Evolutionary conservation across 2,113 vertebrate species (phyloP).

Genomic region (Geococcyx californianus): DNA sequence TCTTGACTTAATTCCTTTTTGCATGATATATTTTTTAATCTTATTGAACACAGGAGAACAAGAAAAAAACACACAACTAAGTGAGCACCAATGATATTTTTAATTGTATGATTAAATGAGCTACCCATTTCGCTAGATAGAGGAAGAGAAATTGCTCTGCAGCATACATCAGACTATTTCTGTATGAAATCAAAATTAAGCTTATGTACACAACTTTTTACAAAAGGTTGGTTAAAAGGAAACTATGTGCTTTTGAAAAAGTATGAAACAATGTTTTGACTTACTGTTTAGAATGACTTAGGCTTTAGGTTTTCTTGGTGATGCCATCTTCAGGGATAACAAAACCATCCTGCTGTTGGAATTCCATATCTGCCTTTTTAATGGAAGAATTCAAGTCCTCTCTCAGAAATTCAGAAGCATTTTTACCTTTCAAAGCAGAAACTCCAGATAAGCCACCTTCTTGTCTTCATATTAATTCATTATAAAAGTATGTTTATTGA

Average conservation of each 20-base stretch:
- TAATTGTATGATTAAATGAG: not conserved
- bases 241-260: not conserved
- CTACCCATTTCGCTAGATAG: not conserved
- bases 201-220: not conserved
- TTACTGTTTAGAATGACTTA: not conserved
- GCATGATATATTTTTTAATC: not conserved
- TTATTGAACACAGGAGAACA: not conserved
- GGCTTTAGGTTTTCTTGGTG: not conserved
- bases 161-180: not conserved
- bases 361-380: not conserved
- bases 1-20: not conserved
- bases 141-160: not conserved
- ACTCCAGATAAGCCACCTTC: not conserved
- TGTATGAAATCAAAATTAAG: not conserved
- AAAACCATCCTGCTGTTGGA: not conserved
- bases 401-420: not conserved
- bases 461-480: not conserved
- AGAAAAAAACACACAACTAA: not conserved
- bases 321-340: not conserved
- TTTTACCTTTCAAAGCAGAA: not conserved
- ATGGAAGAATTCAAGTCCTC: not conserved
- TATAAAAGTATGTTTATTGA: not conserved
- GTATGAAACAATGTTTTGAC: not conserved
- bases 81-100: not conserved
- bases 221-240: not conserved